phyloP scores from a whole-genome alignment of 2,797 vertebrate species.

The Anguilla pacifica region DNA sequence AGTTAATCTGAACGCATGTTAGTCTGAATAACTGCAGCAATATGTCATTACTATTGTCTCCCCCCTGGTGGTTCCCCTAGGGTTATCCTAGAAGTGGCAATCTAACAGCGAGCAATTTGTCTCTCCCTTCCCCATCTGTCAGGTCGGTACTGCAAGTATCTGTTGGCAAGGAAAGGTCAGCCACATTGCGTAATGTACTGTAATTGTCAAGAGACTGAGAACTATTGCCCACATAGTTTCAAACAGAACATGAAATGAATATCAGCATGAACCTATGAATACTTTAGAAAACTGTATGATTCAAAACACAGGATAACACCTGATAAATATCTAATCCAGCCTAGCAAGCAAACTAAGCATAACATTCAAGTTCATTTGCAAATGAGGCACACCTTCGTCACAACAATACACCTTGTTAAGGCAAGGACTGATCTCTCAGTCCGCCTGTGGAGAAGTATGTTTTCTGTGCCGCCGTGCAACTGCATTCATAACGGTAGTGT shows the following conservation, averaged over 20 bases:
- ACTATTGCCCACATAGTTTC: background rate
- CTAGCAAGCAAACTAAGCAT: background rate
- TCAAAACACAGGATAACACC: background rate
- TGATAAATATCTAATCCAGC: background rate
- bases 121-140: background rate
- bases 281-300: background rate
- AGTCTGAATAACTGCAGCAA: background rate
- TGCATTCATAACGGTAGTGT: background rate
- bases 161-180: background rate
- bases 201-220: slow-evolving; percentile 2
- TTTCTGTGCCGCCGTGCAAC: background rate
- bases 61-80: background rate
- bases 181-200: background rate
- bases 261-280: background rate
- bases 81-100: background rate
- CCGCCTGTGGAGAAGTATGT: background rate
- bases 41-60: background rate
- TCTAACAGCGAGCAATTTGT: background rate
- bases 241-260: background rate
- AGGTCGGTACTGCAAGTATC: background rate
- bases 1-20: slow-evolving; percentile 10
- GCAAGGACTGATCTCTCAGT: background rate
- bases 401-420: background rate
- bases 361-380: too few species aligned
- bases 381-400: background rate